Conservation (phyloP, 53 echinoderm and acorn worm species). For the Mesocentrotus franciscanus region DNA sequence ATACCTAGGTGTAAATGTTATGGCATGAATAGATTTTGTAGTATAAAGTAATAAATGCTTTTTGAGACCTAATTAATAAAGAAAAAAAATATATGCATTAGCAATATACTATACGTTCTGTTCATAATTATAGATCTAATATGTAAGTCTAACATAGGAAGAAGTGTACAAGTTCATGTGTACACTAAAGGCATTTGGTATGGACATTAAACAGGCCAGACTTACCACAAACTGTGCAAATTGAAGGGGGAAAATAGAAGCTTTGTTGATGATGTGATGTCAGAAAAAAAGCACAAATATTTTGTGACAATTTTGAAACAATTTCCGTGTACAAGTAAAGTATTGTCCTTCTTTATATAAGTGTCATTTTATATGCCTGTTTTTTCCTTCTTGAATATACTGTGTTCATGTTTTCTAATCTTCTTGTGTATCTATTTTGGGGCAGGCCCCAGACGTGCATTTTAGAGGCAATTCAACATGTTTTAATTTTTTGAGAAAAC, state of each 20-base stretch:
- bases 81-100: background rate
- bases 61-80: background rate
- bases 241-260: background rate
- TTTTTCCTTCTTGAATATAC: background rate
- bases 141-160: background rate
- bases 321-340: background rate
- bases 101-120: background rate
- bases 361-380: constrained; percentile 20
- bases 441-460: constrained; percentile 39
- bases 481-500: background rate
- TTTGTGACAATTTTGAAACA: background rate
- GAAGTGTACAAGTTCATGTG: background rate
- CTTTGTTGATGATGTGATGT: background rate
- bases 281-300: constrained; percentile 20
- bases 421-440: constrained; percentile 49
- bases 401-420: constrained; percentile 42
- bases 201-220: background rate
- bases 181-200: background rate
- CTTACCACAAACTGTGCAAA: background rate
- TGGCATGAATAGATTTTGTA: background rate
- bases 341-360: background rate
- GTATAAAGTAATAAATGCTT: background rate
- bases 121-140: background rate
- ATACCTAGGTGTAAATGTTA: background rate
- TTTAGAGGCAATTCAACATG: constrained; percentile 29